These are phyloP conservation scores for Tenualosa ilisha DNA, from an alignment of 2,797 vertebrate genomes.

Conservation along the genomic window DNA sequence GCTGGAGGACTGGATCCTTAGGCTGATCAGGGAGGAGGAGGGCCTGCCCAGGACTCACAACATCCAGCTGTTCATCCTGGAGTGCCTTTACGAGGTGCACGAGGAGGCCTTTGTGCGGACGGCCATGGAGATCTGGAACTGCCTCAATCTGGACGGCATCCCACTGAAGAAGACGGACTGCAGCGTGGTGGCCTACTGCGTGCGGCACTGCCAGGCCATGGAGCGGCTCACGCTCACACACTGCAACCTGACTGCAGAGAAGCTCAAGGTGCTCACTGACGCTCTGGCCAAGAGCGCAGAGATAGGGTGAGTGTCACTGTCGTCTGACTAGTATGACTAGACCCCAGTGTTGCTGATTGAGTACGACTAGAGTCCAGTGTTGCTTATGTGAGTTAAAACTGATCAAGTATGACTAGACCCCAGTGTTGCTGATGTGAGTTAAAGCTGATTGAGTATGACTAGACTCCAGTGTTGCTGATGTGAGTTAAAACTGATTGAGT, in stretches of 20 bases:
- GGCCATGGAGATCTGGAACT: constrained; percentile 28
- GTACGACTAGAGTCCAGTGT: no score
- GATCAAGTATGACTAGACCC: no score
- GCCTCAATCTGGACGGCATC: not conserved
- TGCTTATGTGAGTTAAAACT: no score
- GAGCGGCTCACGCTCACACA: constrained; percentile 15
- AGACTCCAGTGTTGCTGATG: no score
- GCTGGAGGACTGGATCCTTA: not conserved
- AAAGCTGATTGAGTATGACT: no score
- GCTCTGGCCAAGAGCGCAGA: constrained; percentile 18
- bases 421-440: no score
- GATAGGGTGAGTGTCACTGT: constrained; percentile 30
- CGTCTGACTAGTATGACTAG: no score
- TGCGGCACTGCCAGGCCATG: constrained; percentile 31
- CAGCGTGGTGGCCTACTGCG: constrained; percentile 32
- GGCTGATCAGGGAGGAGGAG: not conserved
- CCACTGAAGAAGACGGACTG: constrained; percentile 28
- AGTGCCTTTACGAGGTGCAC: constrained; percentile 29
- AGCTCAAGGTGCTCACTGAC: constrained; percentile 27
- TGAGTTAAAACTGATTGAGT: no score
- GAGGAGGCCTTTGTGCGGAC: constrained; percentile 29
- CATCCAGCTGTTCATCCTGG: not conserved
- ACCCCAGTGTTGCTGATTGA: no score
- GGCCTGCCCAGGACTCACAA: not conserved
- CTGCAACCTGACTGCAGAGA: constrained; percentile 20